These are phyloP conservation scores for Drosophila sproati DNA, from an alignment of 1,140 invertebrate species.

Conservation along the genomic window DNA sequence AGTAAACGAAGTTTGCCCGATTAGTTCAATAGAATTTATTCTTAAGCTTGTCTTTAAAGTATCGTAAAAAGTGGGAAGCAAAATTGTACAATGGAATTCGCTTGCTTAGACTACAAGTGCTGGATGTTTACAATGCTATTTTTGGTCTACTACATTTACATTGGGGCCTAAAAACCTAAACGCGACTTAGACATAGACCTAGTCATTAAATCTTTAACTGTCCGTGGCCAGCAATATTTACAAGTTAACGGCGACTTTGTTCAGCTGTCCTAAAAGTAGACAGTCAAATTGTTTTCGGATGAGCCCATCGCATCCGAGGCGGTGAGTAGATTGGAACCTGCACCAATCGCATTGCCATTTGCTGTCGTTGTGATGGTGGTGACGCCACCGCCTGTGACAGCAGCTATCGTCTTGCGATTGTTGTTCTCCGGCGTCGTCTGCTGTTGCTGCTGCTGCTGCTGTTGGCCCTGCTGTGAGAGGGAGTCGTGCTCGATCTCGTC, in stretches of 20 bases:
- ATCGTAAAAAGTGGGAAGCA: constrained; percentile 62
- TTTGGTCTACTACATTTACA: constrained; percentile 82
- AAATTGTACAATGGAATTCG: constrained; percentile 78
- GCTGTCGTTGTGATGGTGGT: constrained; percentile 60
- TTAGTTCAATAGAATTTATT: constrained; percentile 47
- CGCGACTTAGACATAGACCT: constrained; percentile 52
- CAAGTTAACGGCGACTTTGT: constrained; percentile 27
- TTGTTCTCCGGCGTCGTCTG: constrained; percentile 68
- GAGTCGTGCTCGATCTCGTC: constrained; percentile 83
- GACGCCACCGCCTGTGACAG: constrained; percentile 30
- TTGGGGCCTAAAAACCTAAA: constrained; percentile 46
- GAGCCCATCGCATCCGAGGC: constrained; percentile 82
- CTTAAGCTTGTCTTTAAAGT: constrained; percentile 45
- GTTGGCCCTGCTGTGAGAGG: constrained; percentile 53
- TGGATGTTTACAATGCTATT: constrained; percentile 76
- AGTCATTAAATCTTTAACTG: constrained; percentile 43
- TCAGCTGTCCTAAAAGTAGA: constrained; percentile 66
- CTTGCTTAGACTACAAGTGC: constrained; percentile 54
- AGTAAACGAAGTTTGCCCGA: not conserved
- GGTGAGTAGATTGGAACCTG: constrained; percentile 64
- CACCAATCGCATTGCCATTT: constrained; percentile 37
- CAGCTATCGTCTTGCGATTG: constrained; percentile 63
- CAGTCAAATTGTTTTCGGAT: constrained; percentile 83
- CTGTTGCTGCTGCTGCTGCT: constrained; percentile 41
- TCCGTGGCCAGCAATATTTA: constrained; percentile 59